Evolutionary conservation across 64 coral and sea anemone species (phyloP).

Genomic region (Trachythela sp.): DNA sequence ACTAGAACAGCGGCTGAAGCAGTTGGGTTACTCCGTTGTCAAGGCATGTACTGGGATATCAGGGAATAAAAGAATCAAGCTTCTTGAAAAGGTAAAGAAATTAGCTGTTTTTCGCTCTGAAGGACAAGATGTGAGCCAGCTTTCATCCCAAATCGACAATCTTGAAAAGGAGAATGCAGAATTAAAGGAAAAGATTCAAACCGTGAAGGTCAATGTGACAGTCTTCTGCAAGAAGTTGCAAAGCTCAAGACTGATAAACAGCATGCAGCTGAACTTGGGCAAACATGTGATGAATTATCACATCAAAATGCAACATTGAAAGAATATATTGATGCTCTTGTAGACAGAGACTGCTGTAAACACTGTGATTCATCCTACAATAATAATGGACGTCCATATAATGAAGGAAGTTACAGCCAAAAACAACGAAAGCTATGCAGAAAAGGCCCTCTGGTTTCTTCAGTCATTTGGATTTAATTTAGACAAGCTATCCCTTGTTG

Average conservation of each 20-base stretch:
- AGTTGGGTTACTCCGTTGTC: not conserved
- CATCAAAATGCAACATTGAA: not conserved
- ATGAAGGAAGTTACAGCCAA: not conserved
- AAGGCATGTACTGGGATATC: not conserved
- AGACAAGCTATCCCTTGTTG: not conserved
- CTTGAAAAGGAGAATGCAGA: not conserved
- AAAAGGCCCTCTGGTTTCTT: not conserved
- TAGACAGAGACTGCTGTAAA: conserved; percentile 9
- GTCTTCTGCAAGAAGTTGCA: not conserved
- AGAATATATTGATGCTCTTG: not conserved
- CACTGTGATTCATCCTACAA: not conserved
- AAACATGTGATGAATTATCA: not conserved
- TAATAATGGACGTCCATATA: not conserved
- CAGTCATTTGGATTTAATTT: not conserved
- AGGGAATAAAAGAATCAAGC: not conserved
- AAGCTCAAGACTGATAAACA: not conserved
- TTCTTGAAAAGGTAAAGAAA: not conserved
- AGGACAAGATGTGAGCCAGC: not conserved
- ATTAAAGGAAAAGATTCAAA: not conserved
- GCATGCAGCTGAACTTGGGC: not conserved
- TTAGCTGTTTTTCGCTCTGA: not conserved
- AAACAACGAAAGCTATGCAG: not conserved
- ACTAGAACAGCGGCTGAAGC: not conserved
- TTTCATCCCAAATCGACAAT: not conserved
- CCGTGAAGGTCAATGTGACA: not conserved